A percentile compares a stretch with the other conserved stretches of the same genome.
These are phyloP conservation scores for Mustela nigripes DNA, from an alignment of 2,113 vertebrate genomes.

Conservation along the genomic window DNA sequence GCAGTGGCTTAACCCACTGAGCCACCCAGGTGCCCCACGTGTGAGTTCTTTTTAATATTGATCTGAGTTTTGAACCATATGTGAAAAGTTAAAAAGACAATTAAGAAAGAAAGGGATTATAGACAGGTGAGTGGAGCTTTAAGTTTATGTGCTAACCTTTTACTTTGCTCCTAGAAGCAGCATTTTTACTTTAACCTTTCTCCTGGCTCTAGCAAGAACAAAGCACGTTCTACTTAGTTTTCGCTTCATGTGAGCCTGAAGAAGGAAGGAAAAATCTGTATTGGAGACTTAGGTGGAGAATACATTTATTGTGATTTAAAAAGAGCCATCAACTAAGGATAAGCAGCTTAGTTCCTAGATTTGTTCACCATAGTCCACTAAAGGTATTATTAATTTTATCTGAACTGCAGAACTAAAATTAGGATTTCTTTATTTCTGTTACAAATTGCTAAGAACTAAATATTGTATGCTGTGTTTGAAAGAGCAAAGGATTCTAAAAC, in stretches of 20 bases:
- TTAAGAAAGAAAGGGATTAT: constrained; percentile 21
- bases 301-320: constrained; percentile 46
- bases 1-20: too few relatives aligned
- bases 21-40: neutral
- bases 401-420: constrained; percentile 63
- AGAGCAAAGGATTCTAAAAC: constrained; percentile 37
- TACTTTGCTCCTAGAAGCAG: neutral
- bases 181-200: constrained; percentile 36
- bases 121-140: neutral
- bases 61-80: constrained; percentile 22
- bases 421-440: constrained; percentile 30
- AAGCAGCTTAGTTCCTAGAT: constrained; percentile 42
- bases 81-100: neutral
- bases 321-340: constrained; percentile 19
- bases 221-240: constrained; percentile 34
- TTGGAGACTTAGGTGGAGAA: neutral
- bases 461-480: constrained; percentile 29
- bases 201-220: neutral
- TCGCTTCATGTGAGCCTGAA: neutral
- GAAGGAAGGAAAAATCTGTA: neutral
- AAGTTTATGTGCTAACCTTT: neutral
- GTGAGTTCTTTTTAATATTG: neutral
- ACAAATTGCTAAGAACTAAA: constrained; percentile 42
- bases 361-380: neutral
- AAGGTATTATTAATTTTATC: constrained; percentile 33